Evolutionary conservation across 1,140 invertebrate genomes (phyloP).

Genomic region (Apis florea): DNA sequence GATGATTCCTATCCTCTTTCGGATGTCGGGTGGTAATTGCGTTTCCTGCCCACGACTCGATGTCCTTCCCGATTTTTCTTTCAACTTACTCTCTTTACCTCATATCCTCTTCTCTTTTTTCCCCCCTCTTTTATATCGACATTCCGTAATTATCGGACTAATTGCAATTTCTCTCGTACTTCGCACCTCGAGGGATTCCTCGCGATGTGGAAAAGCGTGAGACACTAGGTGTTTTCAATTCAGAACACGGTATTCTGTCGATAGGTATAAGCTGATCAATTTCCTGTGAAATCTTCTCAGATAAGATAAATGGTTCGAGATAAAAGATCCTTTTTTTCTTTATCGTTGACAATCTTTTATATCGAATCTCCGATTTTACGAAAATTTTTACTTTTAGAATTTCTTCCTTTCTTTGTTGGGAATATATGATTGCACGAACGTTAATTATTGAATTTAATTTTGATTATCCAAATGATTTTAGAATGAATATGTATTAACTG

Average conservation of each 20-base stretch:
- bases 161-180: constrained; percentile 31
- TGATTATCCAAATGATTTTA: no score
- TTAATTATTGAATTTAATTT: no score
- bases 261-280: not conserved
- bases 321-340: not conserved
- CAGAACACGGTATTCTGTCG: no score
- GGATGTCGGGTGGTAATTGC: constrained; percentile 43
- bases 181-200: not conserved
- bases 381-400: no score
- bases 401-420: no score
- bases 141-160: constrained; percentile 38
- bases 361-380: not conserved
- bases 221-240: not conserved
- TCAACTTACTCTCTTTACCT: not conserved
- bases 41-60: not conserved
- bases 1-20: not conserved
- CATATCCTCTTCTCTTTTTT: not conserved
- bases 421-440: no score
- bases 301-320: not conserved
- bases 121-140: constrained; percentile 11
- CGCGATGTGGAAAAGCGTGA: rapidly evolving
- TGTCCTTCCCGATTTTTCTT: not conserved
- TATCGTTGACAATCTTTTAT: not conserved
- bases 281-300: not conserved
- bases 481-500: no score